Percentiles rank a stretch among this genome's conserved stretches.
Evolutionary conservation across 2,888 invertebrate species (phyloP).

Genomic region (Drosophila gaucha): DNA sequence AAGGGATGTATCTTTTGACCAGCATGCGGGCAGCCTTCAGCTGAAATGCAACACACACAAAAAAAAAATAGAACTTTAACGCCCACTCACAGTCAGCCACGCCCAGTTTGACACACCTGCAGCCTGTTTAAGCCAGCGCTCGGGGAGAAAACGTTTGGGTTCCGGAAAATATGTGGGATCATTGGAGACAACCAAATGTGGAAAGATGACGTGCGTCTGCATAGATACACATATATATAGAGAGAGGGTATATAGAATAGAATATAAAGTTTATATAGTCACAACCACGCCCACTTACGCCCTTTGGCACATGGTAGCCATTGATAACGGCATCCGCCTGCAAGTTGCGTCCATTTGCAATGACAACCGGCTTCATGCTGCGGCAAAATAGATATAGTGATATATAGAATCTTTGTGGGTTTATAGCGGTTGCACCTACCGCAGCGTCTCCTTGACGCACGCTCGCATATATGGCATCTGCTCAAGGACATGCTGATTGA

Average conservation of each 20-base stretch:
- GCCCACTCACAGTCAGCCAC: background rate
- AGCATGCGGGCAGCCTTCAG: conserved; percentile 80
- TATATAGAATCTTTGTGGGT: background rate
- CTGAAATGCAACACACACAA: conserved; percentile 18
- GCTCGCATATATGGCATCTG: conserved; percentile 90
- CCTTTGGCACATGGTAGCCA: conserved; percentile 92
- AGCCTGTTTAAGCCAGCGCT: conserved; percentile 90
- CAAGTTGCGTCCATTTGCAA: conserved; percentile 91
- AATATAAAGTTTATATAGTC: background rate
- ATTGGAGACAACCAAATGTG: conserved; percentile 91
- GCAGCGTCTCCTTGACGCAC: conserved; percentile 91
- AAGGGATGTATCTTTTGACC: conserved; percentile 89
- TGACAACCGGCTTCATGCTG: conserved; percentile 92
- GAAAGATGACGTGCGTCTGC: conserved; percentile 92
- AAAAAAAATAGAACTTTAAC: background rate
- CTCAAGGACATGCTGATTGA: conserved; percentile 87
- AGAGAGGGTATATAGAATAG: too few relatives aligned
- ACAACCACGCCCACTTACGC: conserved; percentile 86
- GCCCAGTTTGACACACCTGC: conserved; percentile 67
- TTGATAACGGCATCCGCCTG: conserved; percentile 90
- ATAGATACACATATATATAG: background rate
- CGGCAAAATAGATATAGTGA: conserved; percentile 23
- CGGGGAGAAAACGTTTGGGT: conserved; percentile 89
- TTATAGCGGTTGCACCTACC: conserved; percentile 85
- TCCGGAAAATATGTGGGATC: conserved; percentile 89